A percentile compares a stretch with the other conserved stretches of the same genome.
These are phyloP conservation scores for Drosophila paranaensis DNA, from an alignment of 2,888 invertebrate genomes.

Conservation along the genomic window DNA sequence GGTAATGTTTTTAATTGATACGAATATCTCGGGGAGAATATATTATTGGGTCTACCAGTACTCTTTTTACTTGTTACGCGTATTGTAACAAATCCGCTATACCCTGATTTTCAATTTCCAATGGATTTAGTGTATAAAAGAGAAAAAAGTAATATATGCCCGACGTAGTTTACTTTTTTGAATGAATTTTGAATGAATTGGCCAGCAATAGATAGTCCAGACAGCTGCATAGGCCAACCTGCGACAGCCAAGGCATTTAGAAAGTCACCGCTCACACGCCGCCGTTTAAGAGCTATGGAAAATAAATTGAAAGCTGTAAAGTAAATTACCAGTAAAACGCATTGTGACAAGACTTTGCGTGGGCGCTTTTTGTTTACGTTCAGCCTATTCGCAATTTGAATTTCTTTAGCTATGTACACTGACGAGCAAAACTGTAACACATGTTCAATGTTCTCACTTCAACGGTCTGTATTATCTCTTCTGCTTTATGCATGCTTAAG, in stretches of 20 bases:
- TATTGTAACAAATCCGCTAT: not conserved
- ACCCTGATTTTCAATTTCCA: not conserved
- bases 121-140: not conserved
- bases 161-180: slow-evolving; percentile 43
- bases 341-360: slow-evolving; percentile 78
- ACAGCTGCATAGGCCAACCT: slow-evolving; percentile 53
- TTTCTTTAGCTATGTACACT: slow-evolving; percentile 35
- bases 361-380: slow-evolving; percentile 49
- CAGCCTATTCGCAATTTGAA: slow-evolving; percentile 14
- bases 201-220: slow-evolving; percentile 72
- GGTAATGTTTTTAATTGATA: no score
- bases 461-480: no score
- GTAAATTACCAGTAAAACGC: slow-evolving; percentile 79
- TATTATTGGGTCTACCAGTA: not conserved
- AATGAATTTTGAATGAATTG: slow-evolving; percentile 75
- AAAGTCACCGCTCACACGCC: slow-evolving; percentile 67
- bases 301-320: slow-evolving; percentile 79
- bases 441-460: no score
- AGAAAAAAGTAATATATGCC: slow-evolving; percentile 40
- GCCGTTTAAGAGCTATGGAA: slow-evolving; percentile 66
- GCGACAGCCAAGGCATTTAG: slow-evolving; percentile 68
- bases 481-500: no score
- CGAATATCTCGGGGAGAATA: not conserved
- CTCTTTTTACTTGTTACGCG: not conserved
- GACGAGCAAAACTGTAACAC: no score